Conservation (phyloP, 2,797 vertebrate genomes). For the Capromys pilorides region DNA sequence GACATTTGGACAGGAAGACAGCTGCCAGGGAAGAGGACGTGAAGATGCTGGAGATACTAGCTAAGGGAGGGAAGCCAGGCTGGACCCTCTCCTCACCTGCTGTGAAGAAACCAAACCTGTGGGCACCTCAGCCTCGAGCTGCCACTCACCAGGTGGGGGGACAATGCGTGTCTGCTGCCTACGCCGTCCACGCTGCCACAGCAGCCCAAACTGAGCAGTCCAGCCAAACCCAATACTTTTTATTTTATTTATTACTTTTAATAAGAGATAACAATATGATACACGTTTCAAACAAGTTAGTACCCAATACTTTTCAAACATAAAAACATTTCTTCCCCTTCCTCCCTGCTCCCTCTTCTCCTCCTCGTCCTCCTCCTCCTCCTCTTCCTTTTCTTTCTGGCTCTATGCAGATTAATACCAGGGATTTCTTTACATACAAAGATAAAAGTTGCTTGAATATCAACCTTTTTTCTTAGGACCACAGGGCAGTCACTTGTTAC, state of each 20-base stretch:
- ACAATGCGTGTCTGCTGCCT: fast-evolving
- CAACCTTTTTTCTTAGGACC: background rate
- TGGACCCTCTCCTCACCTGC: background rate
- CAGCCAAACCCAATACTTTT: background rate
- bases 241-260: no score
- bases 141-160: background rate
- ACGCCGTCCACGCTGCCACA: background rate
- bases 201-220: fast-evolving
- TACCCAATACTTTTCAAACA: no score
- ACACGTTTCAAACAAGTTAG: no score
- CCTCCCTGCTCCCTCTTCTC: fast-evolving
- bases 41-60: background rate
- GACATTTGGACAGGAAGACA: fast-evolving
- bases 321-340: fast-evolving
- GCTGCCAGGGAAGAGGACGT: fast-evolving
- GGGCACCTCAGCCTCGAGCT: background rate
- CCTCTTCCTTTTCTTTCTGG: fast-evolving
- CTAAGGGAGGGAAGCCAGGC: background rate
- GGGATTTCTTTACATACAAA: background rate
- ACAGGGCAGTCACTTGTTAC: no score
- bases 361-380: no score
- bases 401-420: background rate
- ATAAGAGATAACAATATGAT: no score
- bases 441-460: background rate
- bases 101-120: background rate